Conservation (phyloP, 2,888 invertebrate species). For the Xylota sylvarum region DNA sequence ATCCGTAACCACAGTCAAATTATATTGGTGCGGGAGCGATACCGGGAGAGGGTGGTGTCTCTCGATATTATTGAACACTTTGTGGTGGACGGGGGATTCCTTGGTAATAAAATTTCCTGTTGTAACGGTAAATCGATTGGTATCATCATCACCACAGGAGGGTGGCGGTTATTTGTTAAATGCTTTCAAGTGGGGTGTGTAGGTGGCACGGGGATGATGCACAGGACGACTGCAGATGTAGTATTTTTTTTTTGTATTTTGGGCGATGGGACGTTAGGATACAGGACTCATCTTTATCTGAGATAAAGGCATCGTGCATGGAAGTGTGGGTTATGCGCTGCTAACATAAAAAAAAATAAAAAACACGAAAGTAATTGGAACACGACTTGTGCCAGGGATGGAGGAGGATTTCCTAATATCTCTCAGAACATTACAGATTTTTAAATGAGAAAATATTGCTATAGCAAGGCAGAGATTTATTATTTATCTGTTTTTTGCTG, state of each 20-base stretch:
- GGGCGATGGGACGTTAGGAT: neutral
- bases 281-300: constrained; percentile 9
- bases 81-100: neutral
- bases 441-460: constrained; percentile 25
- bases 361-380: constrained; percentile 34
- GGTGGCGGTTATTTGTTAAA: constrained; percentile 22
- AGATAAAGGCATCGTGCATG: neutral
- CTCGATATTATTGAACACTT: neutral
- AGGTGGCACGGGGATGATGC: neutral
- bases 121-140: constrained; percentile 51
- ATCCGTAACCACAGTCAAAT: constrained; percentile 40
- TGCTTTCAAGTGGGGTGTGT: neutral
- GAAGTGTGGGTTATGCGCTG: neutral
- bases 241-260: neutral
- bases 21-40: no score
- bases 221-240: neutral
- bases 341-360: neutral
- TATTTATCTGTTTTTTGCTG: constrained; percentile 25
- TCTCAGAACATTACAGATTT: constrained; percentile 17
- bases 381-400: neutral
- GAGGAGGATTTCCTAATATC: constrained; percentile 1
- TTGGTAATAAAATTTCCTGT: constrained; percentile 30
- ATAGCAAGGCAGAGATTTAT: constrained; percentile 25
- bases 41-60: neutral
- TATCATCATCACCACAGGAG: constrained; percentile 7